Evolutionary conservation across 2,797 vertebrate genomes (phyloP), one percentile per base, ranked within the genome.

Genomic region (Gastrophryne carolinensis): DNA sequence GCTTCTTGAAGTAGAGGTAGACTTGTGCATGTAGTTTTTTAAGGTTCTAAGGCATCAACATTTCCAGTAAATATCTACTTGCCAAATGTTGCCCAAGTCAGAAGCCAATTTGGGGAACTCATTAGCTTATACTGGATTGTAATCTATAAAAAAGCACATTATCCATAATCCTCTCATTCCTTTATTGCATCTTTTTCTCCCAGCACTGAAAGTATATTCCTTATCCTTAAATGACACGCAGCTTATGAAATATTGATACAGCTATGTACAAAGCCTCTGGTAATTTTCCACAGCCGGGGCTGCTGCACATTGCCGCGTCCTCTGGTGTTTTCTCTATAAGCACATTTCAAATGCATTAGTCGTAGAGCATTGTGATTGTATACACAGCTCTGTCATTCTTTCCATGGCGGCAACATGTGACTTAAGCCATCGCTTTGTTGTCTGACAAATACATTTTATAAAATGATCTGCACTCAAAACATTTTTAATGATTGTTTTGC

Each of bases 201-300:
- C n/a, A n/a, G n/a, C n/a, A n/a, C n/a, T n/a, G n/a, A n/a, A n/a
- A n/a, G n/a, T n/a, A n/a, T 23, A n/a, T 21, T 53, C 12, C 8
- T 37, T n/a, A 13, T 37, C 64, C 49, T 67, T 12, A 53, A 15
- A 23, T 64, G 62, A 64, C 62, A 67, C 47, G 26, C 34, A 52
- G 29, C 21, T 52, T 53, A 34, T 53, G 7, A 26, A 37, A 23
- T 37, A 17, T 10, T 37, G 34, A 34, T 52, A 54, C 26, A 17
- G 21, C 50, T 54, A 39, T 54, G 5, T 50, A 68, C 32, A 54
- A 54, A 29, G 49, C 50, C 10, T 13, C 50, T 54, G 49, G 65
- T 68, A 27, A 27, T 39, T 54, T 68, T 68, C 65, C 65, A 68
- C 26, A 34, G 11, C 54, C 50, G 39, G 32, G 50, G 2, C 32